phyloP scores from a whole-genome alignment of 2,797 vertebrate species.

The Tauraco hartlaubi region DNA sequence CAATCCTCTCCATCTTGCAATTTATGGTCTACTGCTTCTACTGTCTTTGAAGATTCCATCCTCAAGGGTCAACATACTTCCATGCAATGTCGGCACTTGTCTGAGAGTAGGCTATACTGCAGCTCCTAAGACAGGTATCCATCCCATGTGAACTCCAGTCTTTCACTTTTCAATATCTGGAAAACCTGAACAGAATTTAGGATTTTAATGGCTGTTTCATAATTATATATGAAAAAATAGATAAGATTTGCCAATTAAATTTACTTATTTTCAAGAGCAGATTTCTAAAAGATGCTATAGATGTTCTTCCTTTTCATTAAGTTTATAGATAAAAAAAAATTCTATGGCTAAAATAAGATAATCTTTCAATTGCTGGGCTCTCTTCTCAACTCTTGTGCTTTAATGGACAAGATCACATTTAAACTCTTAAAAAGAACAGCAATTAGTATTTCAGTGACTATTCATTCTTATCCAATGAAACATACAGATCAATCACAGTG shows the following conservation, averaged over 20 bases:
- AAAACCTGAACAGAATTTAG: background rate
- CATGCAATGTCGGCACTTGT: background rate
- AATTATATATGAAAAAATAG: background rate
- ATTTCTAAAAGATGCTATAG: background rate
- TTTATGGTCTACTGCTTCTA: constrained; percentile 19
- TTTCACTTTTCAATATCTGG: background rate
- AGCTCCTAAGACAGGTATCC: constrained; percentile 10
- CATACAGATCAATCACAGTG: background rate
- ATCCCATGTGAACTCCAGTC: background rate
- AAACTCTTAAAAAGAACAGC: background rate
- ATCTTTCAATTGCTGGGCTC: background rate
- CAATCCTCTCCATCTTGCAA: background rate
- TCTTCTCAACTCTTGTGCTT: background rate
- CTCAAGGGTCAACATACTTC: background rate
- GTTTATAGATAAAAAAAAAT: background rate
- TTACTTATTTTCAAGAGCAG: background rate
- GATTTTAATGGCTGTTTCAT: background rate
- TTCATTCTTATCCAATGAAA: background rate
- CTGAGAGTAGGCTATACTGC: background rate
- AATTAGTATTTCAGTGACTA: background rate
- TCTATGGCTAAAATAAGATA: background rate
- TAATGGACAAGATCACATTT: background rate
- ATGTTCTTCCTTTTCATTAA: fast-evolving
- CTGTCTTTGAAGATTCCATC: constrained; percentile 44
- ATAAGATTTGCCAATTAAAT: background rate